A percentile compares a stretch with the other conserved stretches of the same genome.
These are phyloP conservation scores for Linepithema humile DNA, from an alignment of 1,140 invertebrate species.

Conservation along the genomic window DNA sequence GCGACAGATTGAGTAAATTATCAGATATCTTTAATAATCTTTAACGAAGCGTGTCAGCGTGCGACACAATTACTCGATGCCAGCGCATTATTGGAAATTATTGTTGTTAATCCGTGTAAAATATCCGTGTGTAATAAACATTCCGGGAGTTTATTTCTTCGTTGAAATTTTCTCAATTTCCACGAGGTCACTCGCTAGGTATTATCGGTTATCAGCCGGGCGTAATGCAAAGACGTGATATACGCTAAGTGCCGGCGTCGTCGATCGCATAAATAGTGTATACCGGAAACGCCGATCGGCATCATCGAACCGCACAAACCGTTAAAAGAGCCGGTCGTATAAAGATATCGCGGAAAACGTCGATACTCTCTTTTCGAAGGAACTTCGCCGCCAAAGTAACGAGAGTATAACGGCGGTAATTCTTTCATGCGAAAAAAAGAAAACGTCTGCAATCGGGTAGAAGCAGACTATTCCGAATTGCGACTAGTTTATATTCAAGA, in stretches of 20 bases:
- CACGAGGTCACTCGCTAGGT: not conserved
- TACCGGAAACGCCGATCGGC: constrained; percentile 19
- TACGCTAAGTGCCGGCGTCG: constrained; percentile 10
- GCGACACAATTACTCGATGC: not conserved
- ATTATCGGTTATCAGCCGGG: not conserved
- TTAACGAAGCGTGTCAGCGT: not conserved
- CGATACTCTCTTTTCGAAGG: constrained; percentile 53
- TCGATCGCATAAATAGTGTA: constrained; percentile 16
- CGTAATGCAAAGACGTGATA: not conserved
- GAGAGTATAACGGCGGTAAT: constrained; percentile 4
- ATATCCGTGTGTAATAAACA: not conserved
- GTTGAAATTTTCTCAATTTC: not conserved
- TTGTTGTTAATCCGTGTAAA: not conserved
- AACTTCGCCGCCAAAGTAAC: constrained; percentile 50
- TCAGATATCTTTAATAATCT: constrained; percentile 15
- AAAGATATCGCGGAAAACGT: constrained; percentile 31
- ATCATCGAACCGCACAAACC: not conserved
- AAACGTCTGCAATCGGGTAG: not conserved
- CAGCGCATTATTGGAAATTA: not conserved
- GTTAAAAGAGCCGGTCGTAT: constrained; percentile 13
- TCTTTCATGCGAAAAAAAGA: constrained; percentile 14
- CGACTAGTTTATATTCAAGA: constrained; percentile 59
- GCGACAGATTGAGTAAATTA: constrained; percentile 14
- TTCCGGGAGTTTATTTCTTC: not conserved
- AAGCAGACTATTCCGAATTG: constrained; percentile 7